phyloP scores from a whole-genome alignment of 2,113 vertebrate species.

The Zonotrichia leucophrys region DNA sequence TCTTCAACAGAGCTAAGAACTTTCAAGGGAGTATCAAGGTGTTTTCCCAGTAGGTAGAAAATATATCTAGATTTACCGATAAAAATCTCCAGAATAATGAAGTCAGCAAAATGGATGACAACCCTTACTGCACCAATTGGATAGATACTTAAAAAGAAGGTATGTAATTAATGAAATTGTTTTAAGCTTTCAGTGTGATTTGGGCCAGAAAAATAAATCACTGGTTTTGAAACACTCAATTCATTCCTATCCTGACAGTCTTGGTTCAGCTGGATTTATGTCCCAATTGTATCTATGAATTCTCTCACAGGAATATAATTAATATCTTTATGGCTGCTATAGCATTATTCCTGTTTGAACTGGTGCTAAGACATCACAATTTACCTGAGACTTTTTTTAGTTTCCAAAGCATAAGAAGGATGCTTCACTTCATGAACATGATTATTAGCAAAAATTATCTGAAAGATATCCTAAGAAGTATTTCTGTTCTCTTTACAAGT shows the following conservation, averaged over 20 bases:
- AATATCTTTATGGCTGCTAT: background rate
- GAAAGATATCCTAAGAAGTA: background rate
- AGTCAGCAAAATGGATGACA: background rate
- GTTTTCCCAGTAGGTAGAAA: background rate
- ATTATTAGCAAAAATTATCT: background rate
- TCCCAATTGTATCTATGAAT: background rate
- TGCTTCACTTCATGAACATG: background rate
- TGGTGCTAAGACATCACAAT: background rate
- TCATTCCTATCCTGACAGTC: background rate
- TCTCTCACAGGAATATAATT: background rate
- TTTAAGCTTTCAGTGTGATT: background rate
- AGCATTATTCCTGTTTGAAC: background rate
- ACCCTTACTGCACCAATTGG: background rate
- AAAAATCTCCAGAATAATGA: background rate
- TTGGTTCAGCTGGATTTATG: background rate
- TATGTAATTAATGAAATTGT: background rate
- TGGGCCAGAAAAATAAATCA: background rate
- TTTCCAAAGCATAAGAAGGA: background rate
- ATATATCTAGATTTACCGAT: background rate
- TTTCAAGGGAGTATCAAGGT: background rate
- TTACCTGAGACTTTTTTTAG: background rate
- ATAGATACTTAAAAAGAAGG: background rate
- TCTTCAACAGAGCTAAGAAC: background rate
- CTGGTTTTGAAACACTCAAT: background rate
- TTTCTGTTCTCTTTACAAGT: background rate